Base-by-base conservation (phyloP, 2,797 vertebrate genomes). In the Furcifer pardalis region DNA sequence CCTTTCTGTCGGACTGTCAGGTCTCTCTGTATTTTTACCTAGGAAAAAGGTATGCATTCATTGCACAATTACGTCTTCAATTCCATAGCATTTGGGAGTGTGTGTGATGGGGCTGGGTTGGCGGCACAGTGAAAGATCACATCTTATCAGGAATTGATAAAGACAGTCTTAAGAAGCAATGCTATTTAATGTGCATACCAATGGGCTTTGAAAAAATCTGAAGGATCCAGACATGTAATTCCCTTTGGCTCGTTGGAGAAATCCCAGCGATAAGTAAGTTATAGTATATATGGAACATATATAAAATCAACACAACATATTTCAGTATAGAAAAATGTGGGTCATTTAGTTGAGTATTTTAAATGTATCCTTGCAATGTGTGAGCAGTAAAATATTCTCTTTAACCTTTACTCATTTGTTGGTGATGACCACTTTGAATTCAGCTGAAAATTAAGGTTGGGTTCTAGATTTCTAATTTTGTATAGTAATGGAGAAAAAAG, bases 111-210 rank as follows among this genome's bases (percentile, higher is more conserved):
- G 49, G 13, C 6, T 5, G 75, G 17, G 30, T n/a, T 7, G 8
- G 25, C 19, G 25, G 46, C 21, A 15, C 15, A 35, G 63, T 46
- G 63, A 35, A 65, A 69, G 66, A 59, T 77, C 46, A 32, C 37
- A 62, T 76, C 62, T 21, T 85, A 75, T 76, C 49, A 76, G 72
- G 84, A 85, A 81, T 49, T 40, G 72, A 72, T 60, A 49, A 76
- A 69, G 37, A 46, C 4, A 7, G 7, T n/a, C 49, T 75, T 85
- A 81, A 81, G 78, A 85, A 68, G 17, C 13, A 68, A 80, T 76
- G 5, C 56, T 63, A 46, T 63, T 46, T 83, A n/a, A 75, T 63
- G 62, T 83, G 56, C 62, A 85, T 35, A 75, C 44, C 30, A 56
- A 27, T 42, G 42, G 30, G 60, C n/a, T 21, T 63, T 73, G 62